Base-by-base conservation (phyloP, 1,140 invertebrate species). In the Caerostris darwini region DNA sequence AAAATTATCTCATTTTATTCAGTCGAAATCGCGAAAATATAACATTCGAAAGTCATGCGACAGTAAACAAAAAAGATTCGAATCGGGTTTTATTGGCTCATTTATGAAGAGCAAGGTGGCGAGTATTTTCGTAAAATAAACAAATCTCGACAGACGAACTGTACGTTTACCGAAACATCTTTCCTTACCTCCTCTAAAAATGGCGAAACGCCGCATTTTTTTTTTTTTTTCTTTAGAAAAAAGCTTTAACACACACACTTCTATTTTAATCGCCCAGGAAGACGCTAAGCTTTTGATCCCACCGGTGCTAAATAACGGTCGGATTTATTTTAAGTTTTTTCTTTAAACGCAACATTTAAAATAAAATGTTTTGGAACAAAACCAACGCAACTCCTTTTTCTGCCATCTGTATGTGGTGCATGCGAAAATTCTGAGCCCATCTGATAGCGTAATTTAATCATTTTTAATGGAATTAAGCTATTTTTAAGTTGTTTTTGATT, bases 351-450 rank as follows among this genome's bases (percentile, higher is more conserved):
- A 85, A 58, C 82, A 34, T 85, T 85, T 58, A 12, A 85, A 85
- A 85, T 17, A 54, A 58, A 10, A 85, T 58, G 53, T 85, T 85
- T 85, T 85, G 82, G 82, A 56, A 57, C 54, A 58, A 85, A 85
- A 85, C 82, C 82, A 85, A 19, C 8, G n/a, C 34, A 34, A 34
- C n/a, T 50, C 57, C n/a, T 58, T 83, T 83, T 85, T 57, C 5
- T 3, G 7, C 54, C 81, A 10, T 54, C 17, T 34, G 34, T 34
- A 34, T 34, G 34, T 34, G 34, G 34, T 34, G 34, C 34, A 34
- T 34, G 34, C 2, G 34, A 34, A 34, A 0, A 34, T 34, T 34
- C 34, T 34, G 34, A 34, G 34, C 34, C 34, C 34, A 34, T 34
- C 34, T 34, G 34, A 34, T 34, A 34, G 34, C 2, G 34, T 34